A percentile compares a stretch with the other conserved stretches of the same genome.
These are phyloP conservation scores for Osmerus eperlanus DNA, from an alignment of 2,113 vertebrate species.

Conservation along the genomic window DNA sequence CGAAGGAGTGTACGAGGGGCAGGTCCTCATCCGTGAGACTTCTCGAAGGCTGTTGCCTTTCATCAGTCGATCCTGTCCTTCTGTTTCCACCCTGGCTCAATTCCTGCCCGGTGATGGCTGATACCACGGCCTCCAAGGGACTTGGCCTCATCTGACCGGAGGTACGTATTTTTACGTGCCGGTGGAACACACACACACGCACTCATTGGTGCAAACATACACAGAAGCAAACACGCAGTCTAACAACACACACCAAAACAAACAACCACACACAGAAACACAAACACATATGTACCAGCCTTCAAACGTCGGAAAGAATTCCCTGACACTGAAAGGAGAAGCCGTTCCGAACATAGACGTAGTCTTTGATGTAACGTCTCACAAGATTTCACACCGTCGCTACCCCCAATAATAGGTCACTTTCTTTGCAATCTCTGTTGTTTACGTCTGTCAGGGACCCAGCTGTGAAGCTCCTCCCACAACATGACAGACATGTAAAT, in stretches of 20 bases:
- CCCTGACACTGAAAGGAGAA: too few species aligned
- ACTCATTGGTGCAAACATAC: slow-evolving; percentile 27
- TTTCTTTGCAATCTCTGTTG: slow-evolving; percentile 24
- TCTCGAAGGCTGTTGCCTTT: slow-evolving; percentile 11
- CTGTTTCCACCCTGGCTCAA: slow-evolving; percentile 15
- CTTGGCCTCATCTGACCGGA: neutral
- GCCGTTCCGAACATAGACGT: too few species aligned
- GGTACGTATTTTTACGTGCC: neutral
- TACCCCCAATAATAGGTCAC: too few species aligned
- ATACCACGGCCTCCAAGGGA: slow-evolving; percentile 10
- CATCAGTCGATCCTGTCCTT: slow-evolving; percentile 14
- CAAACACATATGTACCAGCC: too few species aligned
- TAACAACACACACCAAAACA: too few species aligned
- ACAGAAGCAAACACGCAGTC: too few species aligned
- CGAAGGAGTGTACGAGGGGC: neutral
- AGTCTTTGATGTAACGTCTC: too few species aligned
- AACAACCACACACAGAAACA: too few species aligned
- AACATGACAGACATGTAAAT: slow-evolving; percentile 60
- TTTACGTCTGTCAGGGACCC: slow-evolving; percentile 52
- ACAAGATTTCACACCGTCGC: too few species aligned
- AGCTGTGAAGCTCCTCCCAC: slow-evolving; percentile 44
- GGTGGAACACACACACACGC: slow-evolving; percentile 29
- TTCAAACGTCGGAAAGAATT: too few species aligned
- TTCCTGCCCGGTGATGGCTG: slow-evolving; percentile 23
- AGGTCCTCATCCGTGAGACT: neutral